Evolutionary conservation across 2,797 vertebrate genomes (phyloP).

Genomic region (Hephaestus fuliginosus): DNA sequence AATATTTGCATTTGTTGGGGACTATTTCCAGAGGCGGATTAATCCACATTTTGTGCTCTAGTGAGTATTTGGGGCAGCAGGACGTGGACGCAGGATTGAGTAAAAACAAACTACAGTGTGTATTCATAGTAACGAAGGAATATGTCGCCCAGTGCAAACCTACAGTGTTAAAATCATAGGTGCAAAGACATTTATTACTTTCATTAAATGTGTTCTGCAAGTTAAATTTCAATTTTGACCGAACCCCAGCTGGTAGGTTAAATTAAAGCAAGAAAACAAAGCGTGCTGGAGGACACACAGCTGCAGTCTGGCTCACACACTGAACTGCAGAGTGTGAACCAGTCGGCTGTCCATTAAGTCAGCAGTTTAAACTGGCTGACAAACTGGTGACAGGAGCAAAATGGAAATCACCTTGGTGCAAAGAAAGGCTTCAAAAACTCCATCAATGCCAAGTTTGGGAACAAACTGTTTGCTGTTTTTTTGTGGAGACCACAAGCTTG

Average conservation of each 20-base stretch:
- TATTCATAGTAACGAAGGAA: too few relatives aligned
- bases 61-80: background rate
- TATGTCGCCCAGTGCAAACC: too few relatives aligned
- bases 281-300: background rate
- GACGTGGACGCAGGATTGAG: background rate
- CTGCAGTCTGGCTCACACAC: conserved; percentile 13
- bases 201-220: background rate
- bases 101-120: background rate
- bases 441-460: conserved; percentile 14
- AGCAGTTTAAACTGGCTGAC: conserved; percentile 34
- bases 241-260: background rate
- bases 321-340: conserved; percentile 17
- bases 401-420: conserved; percentile 33
- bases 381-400: conserved; percentile 36
- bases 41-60: background rate
- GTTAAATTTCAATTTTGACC: background rate
- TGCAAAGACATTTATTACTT: background rate
- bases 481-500: background rate
- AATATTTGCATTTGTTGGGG: background rate
- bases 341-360: conserved; percentile 22
- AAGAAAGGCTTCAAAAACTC: background rate
- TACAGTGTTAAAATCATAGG: too few relatives aligned
- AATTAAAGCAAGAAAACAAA: conserved; percentile 2
- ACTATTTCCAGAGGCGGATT: background rate
- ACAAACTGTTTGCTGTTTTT: conserved; percentile 3